Evolutionary conservation across 2,113 vertebrate species (phyloP), one percentile per base, ranked within the genome.

Genomic region (Athene noctua): DNA sequence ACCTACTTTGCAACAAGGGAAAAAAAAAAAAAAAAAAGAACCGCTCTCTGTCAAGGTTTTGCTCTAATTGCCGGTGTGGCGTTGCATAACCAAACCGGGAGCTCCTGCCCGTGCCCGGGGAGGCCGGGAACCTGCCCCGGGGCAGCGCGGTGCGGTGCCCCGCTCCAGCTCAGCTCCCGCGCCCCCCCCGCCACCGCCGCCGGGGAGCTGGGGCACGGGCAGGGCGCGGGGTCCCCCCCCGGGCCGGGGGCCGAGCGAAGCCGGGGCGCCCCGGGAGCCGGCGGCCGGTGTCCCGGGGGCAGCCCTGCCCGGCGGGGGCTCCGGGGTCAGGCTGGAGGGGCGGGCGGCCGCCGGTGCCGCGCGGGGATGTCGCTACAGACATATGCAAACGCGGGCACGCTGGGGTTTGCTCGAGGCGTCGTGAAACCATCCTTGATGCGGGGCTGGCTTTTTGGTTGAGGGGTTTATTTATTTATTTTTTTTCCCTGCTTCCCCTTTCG

Each of bases 1-100:
- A 97, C 97, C 97, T 97, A 97, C 94, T 98, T 98, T 97, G 68
- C 58, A 71, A 92, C 9, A n/a, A 78, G 46, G 9, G 19, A 25
- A 51, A 63, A 57, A 65, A 40, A 63, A 30, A 67, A 40, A n/a
- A 88, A 66, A n/a, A n/a, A n/a, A n/a, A n/a, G n/a, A n/a, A n/a
- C n/a, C 71, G 73, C 75, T 94, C 89, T 88, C 91, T 80, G 94
- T 94, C 96, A 97, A 94, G 80, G 86, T 96, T 98, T 97, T 97
- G 95, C 97, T 97, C 97, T 97, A 97, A 96, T 97, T 97, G 97
- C 96, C 80, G 70, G 91, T 90, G 94, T 92, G 87, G 82, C 78
- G 96, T 95, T 97, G 96, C 97, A 97, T 97, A 97, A 93, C 96
- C 97, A 96, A 96, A 96, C 22, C 96, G 96, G 92, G 94, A 75